These are phyloP conservation scores for Nothobranchius kuhntae DNA, from an alignment of 2,113 vertebrate genomes.

Conservation along the genomic window DNA sequence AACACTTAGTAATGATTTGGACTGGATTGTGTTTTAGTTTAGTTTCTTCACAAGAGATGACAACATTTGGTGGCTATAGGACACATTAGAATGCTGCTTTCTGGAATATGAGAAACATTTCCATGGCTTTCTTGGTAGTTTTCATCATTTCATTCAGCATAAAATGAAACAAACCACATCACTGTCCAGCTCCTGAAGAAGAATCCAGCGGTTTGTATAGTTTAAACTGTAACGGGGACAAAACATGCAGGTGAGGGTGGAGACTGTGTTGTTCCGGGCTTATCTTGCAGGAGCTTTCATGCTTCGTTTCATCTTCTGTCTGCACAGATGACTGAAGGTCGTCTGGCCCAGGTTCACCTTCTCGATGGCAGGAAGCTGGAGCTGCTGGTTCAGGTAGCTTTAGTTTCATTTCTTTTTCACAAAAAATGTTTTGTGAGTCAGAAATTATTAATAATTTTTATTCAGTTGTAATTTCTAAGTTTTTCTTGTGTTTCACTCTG, in stretches of 20 bases:
- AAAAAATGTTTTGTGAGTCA: neutral
- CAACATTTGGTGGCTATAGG: conserved; percentile 22
- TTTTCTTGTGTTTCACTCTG: neutral
- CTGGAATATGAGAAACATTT: too few relatives aligned
- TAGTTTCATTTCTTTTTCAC: neutral
- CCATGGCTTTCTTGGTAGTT: too few relatives aligned
- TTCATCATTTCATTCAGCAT: too few relatives aligned
- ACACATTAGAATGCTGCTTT: neutral
- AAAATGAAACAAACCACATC: too few relatives aligned
- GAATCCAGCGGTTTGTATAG: too few relatives aligned
- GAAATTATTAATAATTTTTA: neutral
- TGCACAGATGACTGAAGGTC: conserved; percentile 94
- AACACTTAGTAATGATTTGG: too few relatives aligned
- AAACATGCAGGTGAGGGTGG: too few relatives aligned
- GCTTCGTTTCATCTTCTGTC: conserved; percentile 44
- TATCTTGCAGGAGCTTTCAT: neutral
- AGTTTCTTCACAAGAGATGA: conserved; percentile 14
- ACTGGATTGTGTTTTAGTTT: conserved; percentile 35
- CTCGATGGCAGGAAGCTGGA: conserved; percentile 94
- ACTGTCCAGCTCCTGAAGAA: too few relatives aligned
- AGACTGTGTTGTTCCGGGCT: too few relatives aligned
- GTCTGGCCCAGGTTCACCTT: conserved; percentile 92
- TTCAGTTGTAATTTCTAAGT: neutral
- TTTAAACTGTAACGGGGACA: too few relatives aligned
- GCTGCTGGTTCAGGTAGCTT: conserved; percentile 93